Evolutionary conservation across 2,888 invertebrate genomes (phyloP), one percentile per base, ranked within the genome.

Genomic region (Melanophora roralis): DNA sequence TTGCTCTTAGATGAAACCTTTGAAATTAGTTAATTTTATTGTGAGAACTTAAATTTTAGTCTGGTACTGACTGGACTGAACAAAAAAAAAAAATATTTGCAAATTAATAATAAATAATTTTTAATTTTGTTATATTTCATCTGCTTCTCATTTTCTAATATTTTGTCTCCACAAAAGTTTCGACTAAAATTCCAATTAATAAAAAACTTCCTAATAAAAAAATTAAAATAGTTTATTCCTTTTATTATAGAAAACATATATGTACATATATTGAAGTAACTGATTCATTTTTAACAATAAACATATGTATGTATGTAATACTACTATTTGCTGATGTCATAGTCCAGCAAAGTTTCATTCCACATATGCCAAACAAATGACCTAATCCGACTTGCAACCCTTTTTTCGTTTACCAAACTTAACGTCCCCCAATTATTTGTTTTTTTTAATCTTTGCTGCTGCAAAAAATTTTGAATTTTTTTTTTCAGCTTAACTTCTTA

Each of bases 351-450:
- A 60, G 38, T 68, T 49, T 34, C 23, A 45, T 62, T 27, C 12
- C 40, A 40, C 19, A 43, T 45, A 16, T 38, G 40, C 7, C 8
- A 3, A 47, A 9, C 45, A 27, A 40, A 76, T 80, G 75, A 68
- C 75, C 76, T 76, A 75, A 76, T 80, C 76, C 62, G 43, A 55
- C 14, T 57, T 55, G 27, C 60, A 76, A 75, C 68, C 79, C 68
- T 80, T 80, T 79, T 68, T 64, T 53, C 62, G 45, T 73, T 65
- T 73, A 40, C n/a, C 55, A 79, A 27, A 72, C 40, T 62, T 67
- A 75, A 45, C 49, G 40, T 62, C 49, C 71, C 75, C n/a, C 67
- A 75, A 80, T 75, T 80, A 75, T 80, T 75, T 72, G 68, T 57
- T 72, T 75, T 75, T 43, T 19, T 67, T 75, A 79, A 65, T 53